Evolutionary conservation across 2,113 vertebrate genomes (phyloP).

Genomic region (Pristiophorus japonicus): DNA sequence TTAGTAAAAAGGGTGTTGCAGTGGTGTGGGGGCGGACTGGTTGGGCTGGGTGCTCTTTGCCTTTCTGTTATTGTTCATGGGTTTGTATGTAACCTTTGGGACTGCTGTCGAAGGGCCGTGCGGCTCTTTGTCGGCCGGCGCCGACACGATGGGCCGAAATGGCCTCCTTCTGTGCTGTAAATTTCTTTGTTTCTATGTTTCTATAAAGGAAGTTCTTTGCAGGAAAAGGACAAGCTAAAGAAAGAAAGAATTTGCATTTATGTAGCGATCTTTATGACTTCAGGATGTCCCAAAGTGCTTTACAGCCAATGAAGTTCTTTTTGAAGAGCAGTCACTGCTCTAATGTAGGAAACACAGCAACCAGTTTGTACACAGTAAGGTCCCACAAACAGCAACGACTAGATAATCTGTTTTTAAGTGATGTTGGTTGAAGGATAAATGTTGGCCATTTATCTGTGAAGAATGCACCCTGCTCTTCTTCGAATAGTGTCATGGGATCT

Average conservation of each 20-base stretch:
- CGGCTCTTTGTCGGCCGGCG: too few relatives aligned
- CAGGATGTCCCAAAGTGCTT: background rate
- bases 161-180: too few relatives aligned
- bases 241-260: background rate
- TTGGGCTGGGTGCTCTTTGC: too few relatives aligned
- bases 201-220: background rate
- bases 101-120: too few relatives aligned
- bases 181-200: too few relatives aligned
- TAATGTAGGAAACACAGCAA: background rate
- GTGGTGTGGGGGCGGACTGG: too few relatives aligned
- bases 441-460: background rate
- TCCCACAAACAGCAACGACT: background rate
- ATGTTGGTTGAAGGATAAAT: background rate
- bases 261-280: background rate
- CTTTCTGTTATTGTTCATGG: too few relatives aligned
- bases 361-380: background rate
- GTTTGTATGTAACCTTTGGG: too few relatives aligned
- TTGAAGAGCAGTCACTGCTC: background rate
- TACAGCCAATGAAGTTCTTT: background rate
- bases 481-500: background rate
- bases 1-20: too few relatives aligned
- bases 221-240: background rate
- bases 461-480: background rate
- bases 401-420: background rate
- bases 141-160: too few relatives aligned